Evolutionary conservation across 2,113 vertebrate species (phyloP).

Genomic region (Phylloscopus whistleri): DNA sequence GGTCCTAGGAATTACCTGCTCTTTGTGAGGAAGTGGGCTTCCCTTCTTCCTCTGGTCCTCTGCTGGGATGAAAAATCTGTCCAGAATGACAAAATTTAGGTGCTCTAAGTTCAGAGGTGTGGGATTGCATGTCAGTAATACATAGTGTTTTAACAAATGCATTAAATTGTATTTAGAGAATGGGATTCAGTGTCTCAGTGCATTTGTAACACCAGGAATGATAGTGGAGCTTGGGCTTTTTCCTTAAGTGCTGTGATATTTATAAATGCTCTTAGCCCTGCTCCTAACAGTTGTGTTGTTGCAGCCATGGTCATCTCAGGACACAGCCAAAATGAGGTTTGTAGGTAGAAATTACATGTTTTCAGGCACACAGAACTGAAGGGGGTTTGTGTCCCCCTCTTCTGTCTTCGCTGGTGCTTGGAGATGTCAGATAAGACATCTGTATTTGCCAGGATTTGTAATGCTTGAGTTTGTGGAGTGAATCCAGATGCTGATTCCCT

Average conservation of each 20-base stretch:
- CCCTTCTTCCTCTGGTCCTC: not conserved
- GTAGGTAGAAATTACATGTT: not conserved
- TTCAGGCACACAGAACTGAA: not conserved
- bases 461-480: not conserved
- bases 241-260: not conserved
- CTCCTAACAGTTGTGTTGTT: not conserved
- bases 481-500: not conserved
- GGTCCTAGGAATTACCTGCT: not conserved
- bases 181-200: not conserved
- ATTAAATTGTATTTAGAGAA: not conserved
- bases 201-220: not conserved
- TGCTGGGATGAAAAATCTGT: not conserved
- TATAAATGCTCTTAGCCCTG: not conserved
- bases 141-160: not conserved
- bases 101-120: not conserved
- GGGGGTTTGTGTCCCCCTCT: not conserved
- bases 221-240: not conserved
- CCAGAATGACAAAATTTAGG: not conserved
- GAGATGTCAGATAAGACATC: not conserved
- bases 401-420: not conserved
- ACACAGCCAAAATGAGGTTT: not conserved
- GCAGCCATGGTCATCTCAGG: not conserved
- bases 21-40: not conserved
- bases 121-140: not conserved
- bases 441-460: not conserved